phyloP scores from a whole-genome alignment of 2,797 vertebrate genomes.

The Selene dorsalis region DNA sequence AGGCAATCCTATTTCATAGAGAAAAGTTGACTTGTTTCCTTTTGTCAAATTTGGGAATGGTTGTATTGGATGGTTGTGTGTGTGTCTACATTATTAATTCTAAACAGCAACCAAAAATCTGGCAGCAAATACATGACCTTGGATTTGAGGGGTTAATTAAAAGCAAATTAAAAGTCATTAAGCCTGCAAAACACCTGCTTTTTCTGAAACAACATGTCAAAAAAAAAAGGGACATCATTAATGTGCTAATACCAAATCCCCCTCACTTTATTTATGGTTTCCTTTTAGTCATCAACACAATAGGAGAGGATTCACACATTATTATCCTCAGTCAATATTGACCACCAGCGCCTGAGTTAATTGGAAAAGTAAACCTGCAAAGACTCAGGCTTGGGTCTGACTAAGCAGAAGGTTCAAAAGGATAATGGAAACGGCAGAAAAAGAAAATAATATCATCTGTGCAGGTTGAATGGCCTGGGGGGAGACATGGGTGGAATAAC shows the following conservation, averaged over 20 bases:
- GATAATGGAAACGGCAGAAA: slow-evolving; percentile 70
- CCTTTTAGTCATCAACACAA: slow-evolving; percentile 76
- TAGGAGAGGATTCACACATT: slow-evolving; percentile 72
- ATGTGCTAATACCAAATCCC: slow-evolving; percentile 81
- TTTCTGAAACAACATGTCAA: slow-evolving; percentile 76
- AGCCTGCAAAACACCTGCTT: slow-evolving; percentile 83
- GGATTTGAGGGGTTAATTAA: slow-evolving; percentile 85
- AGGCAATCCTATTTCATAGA: slow-evolving; percentile 56
- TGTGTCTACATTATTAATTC: slow-evolving; percentile 73
- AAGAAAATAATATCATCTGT: slow-evolving; percentile 74
- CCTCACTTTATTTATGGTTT: slow-evolving; percentile 71
- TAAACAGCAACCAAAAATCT: slow-evolving; percentile 45
- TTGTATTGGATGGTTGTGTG: slow-evolving; percentile 18
- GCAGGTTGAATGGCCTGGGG: slow-evolving; percentile 75
- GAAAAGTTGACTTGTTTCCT: slow-evolving; percentile 73
- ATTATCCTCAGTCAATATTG: slow-evolving; percentile 85
- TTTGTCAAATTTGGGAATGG: slow-evolving; percentile 46
- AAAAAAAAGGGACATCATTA: slow-evolving; percentile 78
- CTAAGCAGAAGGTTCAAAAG: slow-evolving; percentile 75
- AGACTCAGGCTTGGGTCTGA: slow-evolving; percentile 58
- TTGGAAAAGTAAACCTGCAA: slow-evolving; percentile 82
- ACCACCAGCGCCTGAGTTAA: slow-evolving; percentile 77
- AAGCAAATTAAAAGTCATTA: slow-evolving; percentile 86
- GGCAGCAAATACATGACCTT: slow-evolving; percentile 68
- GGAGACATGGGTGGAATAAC: slow-evolving; percentile 72